Evolutionary conservation across 2,113 vertebrate genomes (phyloP), one percentile per base, ranked within the genome.

Genomic region (Oncorhynchus tshawytscha): DNA sequence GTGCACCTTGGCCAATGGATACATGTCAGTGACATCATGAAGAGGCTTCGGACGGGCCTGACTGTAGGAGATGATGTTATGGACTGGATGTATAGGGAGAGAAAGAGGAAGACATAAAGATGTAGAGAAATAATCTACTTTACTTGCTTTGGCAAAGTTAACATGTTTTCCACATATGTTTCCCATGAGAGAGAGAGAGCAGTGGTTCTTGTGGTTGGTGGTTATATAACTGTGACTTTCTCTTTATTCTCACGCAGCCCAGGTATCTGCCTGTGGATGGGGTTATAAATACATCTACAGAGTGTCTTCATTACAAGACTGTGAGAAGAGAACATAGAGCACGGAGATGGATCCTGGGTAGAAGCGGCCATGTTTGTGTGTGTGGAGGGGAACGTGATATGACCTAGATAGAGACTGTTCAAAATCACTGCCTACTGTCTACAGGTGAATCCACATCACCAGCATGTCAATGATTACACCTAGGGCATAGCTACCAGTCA

Each of bases 391-490:
- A 45, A 74, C 59, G 71, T 77, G 74, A 76, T 48, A 51, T 78
- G 82, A 78, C 78, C 82, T 70, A 80, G 78, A 80, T 80, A 83
- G 51, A 69, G 67, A 39, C 31, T 45, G 45, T 34, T 68, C 5
- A 39, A 25, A 16, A 20, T 15, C 18, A 54, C 59, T 45, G 18
- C 1, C n/a, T 60, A 4, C 59, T n/a, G 59, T 62, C 18, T 62
- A 22, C 59, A 62, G n/a, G n/a, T 62, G n/a, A 62, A 8, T 22
- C 7, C 59, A 54, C 18, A 22, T n/a, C 59, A 24, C 20, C 59
- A n/a, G n/a, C 59, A 62, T 22, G 7, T 24, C n/a, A n/a, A 62
- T 24, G n/a, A 62, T 22, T n/a, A 13, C 59, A 62, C 59, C n/a
- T 45, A 45, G 39, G 39, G 39, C 39, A 62, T 11, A 9, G 51